Base-by-base conservation (phyloP, 2,113 vertebrate species). In the Barbus barbus region DNA sequence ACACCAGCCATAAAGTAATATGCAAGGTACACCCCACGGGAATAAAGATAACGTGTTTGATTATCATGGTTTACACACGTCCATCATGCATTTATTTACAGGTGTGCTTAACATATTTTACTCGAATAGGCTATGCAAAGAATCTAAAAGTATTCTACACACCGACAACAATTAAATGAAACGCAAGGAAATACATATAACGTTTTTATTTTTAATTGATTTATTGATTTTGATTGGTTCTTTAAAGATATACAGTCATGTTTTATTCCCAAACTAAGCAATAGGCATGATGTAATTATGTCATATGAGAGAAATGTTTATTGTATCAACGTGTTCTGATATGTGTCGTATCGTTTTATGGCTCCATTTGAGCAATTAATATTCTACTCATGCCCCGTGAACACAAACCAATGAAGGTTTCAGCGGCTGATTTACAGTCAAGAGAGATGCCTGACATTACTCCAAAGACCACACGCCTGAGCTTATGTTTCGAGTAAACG, bases 311-410 rank as follows among this genome's bases (percentile, higher is more conserved):
- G 28, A 33, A 9, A 33, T 1, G 28, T 67, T 18, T 67, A 3
- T 63, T 31, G 26, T 14, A 31, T 65, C 20, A 18, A 3, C 28
- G 28, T 67, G 28, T 4, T 28, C 6, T 65, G 61, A 9, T 65
- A 20, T 31, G 13, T 31, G 61, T 18, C 46, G 46, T 31, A 1
- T 67, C 3, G 28, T 9, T 9, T 33, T 8, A 26, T 26, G 56
- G 85, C 89, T 89, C 91, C 87, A 86, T 90, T 89, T 86, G 81
- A 87, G 90, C 89, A 88, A 90, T 91, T 89, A 88, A 89, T 91
- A 85, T 86, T 88, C 86, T 88, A 86, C 88, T 92, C 92, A 85
- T 92, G 92, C 89, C 89, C 88, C 87, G 87, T 93, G 91, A 92
- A 89, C 92, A 91, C 88, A 92, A 46, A 13, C 51, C 11, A 2